Evolutionary conservation across 2,113 vertebrate species (phyloP).

Genomic region (Mixornis gularis): DNA sequence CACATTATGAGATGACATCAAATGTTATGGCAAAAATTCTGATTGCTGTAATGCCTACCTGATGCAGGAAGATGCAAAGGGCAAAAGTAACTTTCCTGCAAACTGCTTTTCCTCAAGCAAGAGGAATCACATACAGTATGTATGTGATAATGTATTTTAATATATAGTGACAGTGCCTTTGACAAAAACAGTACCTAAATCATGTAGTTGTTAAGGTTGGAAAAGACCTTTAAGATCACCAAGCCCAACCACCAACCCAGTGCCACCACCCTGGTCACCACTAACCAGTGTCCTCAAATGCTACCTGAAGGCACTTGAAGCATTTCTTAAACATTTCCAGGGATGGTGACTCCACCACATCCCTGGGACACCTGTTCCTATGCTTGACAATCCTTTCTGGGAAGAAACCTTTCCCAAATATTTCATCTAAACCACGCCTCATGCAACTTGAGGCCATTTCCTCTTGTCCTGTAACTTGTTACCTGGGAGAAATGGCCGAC

Average conservation of each 20-base stretch:
- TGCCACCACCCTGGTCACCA: background rate
- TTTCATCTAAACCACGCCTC: background rate
- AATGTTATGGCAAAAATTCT: background rate
- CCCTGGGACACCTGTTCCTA: rapidly evolving
- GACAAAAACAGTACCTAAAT: background rate
- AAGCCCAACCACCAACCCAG: background rate
- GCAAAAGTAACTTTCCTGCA: background rate
- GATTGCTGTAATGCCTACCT: background rate
- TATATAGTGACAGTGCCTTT: background rate
- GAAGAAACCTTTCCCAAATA: background rate
- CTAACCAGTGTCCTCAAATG: background rate
- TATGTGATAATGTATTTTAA: background rate
- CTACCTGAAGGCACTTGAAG: background rate
- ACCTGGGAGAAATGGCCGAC: background rate
- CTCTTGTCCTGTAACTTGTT: background rate
- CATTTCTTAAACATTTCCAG: background rate
- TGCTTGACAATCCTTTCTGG: background rate
- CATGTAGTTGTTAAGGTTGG: background rate
- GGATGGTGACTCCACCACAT: background rate
- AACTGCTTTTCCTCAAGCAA: background rate
- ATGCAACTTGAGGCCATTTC: background rate
- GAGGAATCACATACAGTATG: background rate
- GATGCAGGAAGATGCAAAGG: background rate
- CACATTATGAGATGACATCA: background rate
- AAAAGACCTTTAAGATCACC: background rate